phyloP scores from a whole-genome alignment of 2,888 invertebrate species.

The Troides oblongomaculatus region DNA sequence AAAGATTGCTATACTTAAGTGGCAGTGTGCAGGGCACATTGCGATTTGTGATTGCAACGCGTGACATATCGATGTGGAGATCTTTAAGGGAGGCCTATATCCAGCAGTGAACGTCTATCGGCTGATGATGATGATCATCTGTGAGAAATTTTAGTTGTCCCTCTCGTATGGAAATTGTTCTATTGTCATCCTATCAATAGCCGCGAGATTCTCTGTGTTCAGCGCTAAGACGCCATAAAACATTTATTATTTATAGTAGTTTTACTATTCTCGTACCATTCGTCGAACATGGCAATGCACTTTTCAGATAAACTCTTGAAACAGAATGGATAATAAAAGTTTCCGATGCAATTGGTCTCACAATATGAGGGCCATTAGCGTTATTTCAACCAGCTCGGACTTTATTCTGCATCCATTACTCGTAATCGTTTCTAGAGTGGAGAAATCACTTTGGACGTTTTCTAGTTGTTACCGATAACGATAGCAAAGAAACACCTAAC shows the following conservation, averaged over 20 bases:
- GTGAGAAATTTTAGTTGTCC: background rate
- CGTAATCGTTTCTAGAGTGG: background rate
- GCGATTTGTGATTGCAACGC: too few species aligned
- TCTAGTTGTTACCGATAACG: background rate
- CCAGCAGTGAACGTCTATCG: too few species aligned
- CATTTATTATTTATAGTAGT: conserved; percentile 48
- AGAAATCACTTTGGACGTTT: background rate
- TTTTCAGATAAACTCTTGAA: conserved; percentile 52
- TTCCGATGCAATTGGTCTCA: conserved; percentile 52
- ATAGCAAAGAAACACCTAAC: background rate
- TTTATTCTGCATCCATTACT: conserved; percentile 3
- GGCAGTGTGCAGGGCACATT: too few species aligned
- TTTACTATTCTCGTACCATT: conserved; percentile 63
- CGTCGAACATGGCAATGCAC: conserved; percentile 64
- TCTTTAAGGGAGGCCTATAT: too few species aligned
- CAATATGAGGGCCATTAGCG: conserved; percentile 12
- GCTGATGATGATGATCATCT: background rate
- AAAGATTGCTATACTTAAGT: too few species aligned
- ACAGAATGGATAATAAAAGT: conserved; percentile 58
- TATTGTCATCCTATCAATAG: conserved; percentile 13
- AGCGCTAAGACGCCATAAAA: conserved; percentile 53
- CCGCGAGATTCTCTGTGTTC: conserved; percentile 25
- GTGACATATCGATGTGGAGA: too few species aligned
- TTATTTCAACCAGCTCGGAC: conserved; percentile 1
- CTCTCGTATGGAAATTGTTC: conserved; percentile 8